These are phyloP conservation scores for Sarcophaga subvicina DNA, from an alignment of 2,888 invertebrate genomes.

Conservation along the genomic window DNA sequence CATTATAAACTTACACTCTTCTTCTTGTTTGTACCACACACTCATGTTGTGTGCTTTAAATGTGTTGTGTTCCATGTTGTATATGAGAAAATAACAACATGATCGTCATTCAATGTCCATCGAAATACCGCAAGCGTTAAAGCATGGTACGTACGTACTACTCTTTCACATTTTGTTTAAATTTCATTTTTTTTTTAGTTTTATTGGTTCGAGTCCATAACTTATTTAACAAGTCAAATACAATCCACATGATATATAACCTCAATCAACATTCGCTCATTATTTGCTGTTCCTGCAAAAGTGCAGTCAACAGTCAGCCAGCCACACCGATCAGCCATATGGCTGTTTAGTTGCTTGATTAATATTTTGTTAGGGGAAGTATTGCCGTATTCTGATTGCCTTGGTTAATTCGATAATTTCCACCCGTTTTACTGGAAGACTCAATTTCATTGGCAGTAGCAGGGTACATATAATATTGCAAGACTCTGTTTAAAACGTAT, in stretches of 20 bases:
- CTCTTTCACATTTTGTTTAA: constrained; percentile 10
- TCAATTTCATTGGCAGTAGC: too few relatives aligned
- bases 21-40: constrained; percentile 9
- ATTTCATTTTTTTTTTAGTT: constrained; percentile 5
- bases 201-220: background rate
- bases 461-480: too few relatives aligned
- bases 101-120: constrained; percentile 70
- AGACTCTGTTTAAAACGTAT: too few relatives aligned
- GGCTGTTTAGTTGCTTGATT: constrained; percentile 5
- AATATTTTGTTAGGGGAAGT: constrained; percentile 9
- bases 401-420: too few relatives aligned
- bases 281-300: constrained; percentile 59
- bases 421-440: too few relatives aligned
- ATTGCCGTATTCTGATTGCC: too few relatives aligned
- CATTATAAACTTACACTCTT: constrained; percentile 55
- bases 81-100: constrained; percentile 56
- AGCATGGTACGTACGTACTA: background rate
- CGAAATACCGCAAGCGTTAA: constrained; percentile 56
- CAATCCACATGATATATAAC: constrained; percentile 77
- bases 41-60: background rate
- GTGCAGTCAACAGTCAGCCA: constrained; percentile 26
- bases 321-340: constrained; percentile 35
- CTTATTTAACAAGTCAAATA: constrained; percentile 45
- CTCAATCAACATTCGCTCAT: constrained; percentile 81
- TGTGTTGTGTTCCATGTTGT: constrained; percentile 14